Conservation (phyloP, 1,140 invertebrate genomes). For the Bombus pyrosoma region DNA sequence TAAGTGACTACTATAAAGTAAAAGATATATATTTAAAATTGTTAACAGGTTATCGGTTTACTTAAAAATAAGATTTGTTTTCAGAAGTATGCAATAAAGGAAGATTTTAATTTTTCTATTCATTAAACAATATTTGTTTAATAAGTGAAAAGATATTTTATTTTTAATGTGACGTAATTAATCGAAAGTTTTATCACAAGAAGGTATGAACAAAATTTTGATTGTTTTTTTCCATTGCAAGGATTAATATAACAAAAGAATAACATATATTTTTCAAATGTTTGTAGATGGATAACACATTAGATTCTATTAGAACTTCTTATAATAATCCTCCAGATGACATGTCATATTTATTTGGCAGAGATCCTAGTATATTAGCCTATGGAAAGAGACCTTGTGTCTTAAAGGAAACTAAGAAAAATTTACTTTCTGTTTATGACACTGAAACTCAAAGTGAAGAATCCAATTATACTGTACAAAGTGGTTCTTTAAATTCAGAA, state of each 20-base stretch:
- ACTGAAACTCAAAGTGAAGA: conserved; percentile 53
- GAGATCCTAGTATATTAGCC: conserved; percentile 80
- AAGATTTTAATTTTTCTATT: not conserved
- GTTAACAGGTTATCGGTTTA: not conserved
- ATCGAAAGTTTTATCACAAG: not conserved
- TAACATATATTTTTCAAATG: not conserved
- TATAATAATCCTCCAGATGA: conserved; percentile 49
- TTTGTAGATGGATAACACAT: conserved; percentile 65
- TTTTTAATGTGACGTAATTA: not conserved
- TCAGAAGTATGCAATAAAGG: not conserved
- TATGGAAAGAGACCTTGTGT: conserved; percentile 72
- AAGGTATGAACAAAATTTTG: not conserved
- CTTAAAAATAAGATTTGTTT: not conserved
- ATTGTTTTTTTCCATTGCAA: not conserved
- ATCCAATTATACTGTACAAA: conserved; percentile 3
- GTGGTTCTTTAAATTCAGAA: conserved; percentile 30
- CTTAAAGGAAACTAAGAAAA: conserved; percentile 69
- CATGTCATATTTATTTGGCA: conserved; percentile 76
- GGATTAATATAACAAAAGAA: not conserved
- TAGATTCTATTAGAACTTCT: conserved; percentile 67
- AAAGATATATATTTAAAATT: conserved; percentile 2
- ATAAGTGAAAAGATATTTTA: not conserved
- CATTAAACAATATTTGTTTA: not conserved
- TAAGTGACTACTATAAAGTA: not conserved
- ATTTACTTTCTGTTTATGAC: conserved; percentile 74